Conservation (phyloP, 1,140 invertebrate species). For the Caenorhabditis brenneri region DNA sequence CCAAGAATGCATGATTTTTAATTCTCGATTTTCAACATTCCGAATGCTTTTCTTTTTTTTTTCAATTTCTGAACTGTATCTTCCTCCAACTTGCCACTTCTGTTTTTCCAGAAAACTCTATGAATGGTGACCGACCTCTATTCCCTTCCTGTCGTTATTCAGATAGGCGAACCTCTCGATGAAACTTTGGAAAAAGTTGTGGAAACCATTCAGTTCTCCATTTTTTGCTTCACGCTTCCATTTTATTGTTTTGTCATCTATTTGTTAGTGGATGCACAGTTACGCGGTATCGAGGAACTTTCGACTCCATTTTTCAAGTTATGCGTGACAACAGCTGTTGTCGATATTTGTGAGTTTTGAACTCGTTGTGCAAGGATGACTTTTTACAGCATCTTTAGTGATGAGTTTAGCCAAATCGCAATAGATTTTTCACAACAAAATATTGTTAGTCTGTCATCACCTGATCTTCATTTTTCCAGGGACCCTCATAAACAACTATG, state of each 20-base stretch:
- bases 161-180: background rate
- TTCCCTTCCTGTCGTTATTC: background rate
- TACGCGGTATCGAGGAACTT: background rate
- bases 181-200: conserved; percentile 1
- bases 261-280: background rate
- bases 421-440: background rate
- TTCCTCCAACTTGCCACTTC: background rate
- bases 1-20: no score
- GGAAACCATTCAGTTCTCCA: conserved; percentile 1
- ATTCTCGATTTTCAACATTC: no score
- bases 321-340: background rate
- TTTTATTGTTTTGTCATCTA: conserved; percentile 40
- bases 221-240: conserved; percentile 42
- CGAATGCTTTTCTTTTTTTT: no score
- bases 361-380: no score
- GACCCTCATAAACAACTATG: conserved; percentile 41
- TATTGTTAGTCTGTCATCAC: background rate
- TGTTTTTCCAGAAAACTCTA: background rate
- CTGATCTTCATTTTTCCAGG: background rate
- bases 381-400: no score
- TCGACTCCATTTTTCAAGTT: conserved; percentile 42
- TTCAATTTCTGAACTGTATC: background rate
- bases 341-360: conserved; percentile 44
- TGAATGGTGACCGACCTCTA: conserved; percentile 4
- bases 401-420: background rate